These are phyloP conservation scores for Halictus quadricinctus DNA, from an alignment of 2,888 invertebrate genomes.

Conservation along the genomic window DNA sequence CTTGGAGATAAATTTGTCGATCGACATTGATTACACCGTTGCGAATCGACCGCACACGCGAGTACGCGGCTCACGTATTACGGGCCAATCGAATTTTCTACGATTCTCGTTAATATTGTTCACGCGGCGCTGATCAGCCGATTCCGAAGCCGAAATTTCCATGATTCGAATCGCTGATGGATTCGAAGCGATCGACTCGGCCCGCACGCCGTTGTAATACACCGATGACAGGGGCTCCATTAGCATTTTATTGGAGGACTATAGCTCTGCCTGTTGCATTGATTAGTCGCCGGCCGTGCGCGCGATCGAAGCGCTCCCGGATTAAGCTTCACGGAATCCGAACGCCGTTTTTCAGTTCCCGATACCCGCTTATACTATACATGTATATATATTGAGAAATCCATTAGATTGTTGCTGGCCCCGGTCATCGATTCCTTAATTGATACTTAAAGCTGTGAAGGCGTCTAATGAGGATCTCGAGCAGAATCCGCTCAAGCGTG, in stretches of 20 bases:
- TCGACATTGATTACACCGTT: no score
- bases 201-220: slow-evolving; percentile 46
- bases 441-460: not conserved
- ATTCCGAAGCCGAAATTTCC: slow-evolving; percentile 36
- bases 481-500: not conserved
- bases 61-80: not conserved
- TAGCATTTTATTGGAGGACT: slow-evolving; percentile 53
- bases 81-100: not conserved
- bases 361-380: not conserved
- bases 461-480: not conserved
- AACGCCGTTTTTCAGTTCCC: not conserved
- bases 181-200: slow-evolving; percentile 44
- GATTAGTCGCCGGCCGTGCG: slow-evolving; percentile 40
- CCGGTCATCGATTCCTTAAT: not conserved
- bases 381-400: slow-evolving; percentile 1
- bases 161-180: slow-evolving; percentile 53
- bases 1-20: no score
- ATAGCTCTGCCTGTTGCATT: slow-evolving; percentile 52
- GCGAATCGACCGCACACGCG: not conserved
- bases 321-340: slow-evolving; percentile 18
- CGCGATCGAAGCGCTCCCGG: slow-evolving; percentile 27
- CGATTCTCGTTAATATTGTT: slow-evolving; percentile 16
- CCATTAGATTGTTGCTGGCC: not conserved
- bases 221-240: slow-evolving; percentile 45
- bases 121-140: slow-evolving; percentile 3